phyloP scores from a whole-genome alignment of 2,888 invertebrate species.

The Phengaris arion region DNA sequence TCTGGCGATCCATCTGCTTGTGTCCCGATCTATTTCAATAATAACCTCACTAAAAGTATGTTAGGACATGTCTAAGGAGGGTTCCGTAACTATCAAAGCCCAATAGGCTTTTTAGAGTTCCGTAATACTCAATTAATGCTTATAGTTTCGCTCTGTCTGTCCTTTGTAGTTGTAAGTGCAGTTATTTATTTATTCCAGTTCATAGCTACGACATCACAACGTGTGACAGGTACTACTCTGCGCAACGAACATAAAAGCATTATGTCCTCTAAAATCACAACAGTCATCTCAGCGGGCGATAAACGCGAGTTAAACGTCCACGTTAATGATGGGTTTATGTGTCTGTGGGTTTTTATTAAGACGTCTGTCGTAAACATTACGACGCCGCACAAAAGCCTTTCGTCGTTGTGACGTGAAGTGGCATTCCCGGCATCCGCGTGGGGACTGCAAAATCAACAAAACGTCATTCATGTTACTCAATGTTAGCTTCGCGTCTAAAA shows the following conservation, averaged over 20 bases:
- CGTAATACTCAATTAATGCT: too few relatives aligned
- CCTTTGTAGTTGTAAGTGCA: too few relatives aligned
- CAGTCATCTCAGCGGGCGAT: not conserved
- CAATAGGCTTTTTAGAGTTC: too few relatives aligned
- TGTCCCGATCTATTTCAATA: too few relatives aligned
- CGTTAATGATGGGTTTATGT: slow-evolving; percentile 12
- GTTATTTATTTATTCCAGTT: too few relatives aligned
- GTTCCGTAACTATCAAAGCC: too few relatives aligned
- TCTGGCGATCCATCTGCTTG: too few relatives aligned
- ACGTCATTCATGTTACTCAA: not conserved
- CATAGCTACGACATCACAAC: too few relatives aligned
- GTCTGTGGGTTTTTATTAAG: slow-evolving; percentile 2
- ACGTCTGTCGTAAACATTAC: slow-evolving; percentile 12
- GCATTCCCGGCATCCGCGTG: not conserved
- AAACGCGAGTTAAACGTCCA: not conserved
- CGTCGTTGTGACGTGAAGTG: not conserved
- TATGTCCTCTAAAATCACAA: not conserved
- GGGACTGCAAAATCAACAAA: not conserved
- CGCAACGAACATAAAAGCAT: not conserved
- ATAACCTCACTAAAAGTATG: too few relatives aligned
- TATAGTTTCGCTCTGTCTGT: too few relatives aligned
- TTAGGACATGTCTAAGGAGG: too few relatives aligned
- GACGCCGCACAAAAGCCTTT: not conserved
- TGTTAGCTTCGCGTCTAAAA: not conserved
- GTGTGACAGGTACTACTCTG: too few relatives aligned